A percentile compares a stretch with the other conserved stretches of the same genome.
These are phyloP conservation scores for Pipistrellus nathusii DNA, from an alignment of 2,797 vertebrate genomes.

Conservation along the genomic window DNA sequence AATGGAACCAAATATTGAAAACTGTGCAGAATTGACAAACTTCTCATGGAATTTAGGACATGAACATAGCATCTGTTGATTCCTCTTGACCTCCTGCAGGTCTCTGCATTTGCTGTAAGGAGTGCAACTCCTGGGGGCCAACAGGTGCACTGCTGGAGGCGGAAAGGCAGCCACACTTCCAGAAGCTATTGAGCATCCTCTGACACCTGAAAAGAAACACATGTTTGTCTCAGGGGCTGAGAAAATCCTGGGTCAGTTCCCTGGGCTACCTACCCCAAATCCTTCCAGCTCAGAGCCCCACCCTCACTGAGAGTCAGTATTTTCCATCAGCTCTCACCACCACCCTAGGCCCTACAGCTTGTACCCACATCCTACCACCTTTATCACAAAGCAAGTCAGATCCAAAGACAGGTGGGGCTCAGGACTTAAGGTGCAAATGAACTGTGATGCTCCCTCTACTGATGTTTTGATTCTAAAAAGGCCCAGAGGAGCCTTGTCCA, in stretches of 20 bases:
- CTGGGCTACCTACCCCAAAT: rapidly evolving
- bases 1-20: neutral
- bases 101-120: neutral
- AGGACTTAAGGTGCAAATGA: neutral
- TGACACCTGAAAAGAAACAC: neutral
- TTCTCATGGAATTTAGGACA: no score
- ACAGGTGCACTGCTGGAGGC: neutral
- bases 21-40: neutral
- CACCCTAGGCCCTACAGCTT: neutral
- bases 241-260: neutral
- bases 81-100: no score
- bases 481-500: neutral
- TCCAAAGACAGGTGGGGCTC: neutral
- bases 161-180: neutral
- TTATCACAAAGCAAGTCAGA: neutral
- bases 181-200: neutral
- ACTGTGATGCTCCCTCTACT: no score
- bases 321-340: no score
- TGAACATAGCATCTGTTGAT: neutral
- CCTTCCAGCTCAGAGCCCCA: neutral
- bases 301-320: no score
- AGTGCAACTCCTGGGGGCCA: neutral
- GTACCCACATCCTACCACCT: neutral
- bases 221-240: neutral
- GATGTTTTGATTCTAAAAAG: neutral